A percentile compares a stretch with the other conserved stretches of the same genome.
Evolutionary conservation across 2,113 vertebrate genomes (phyloP).

Genomic region (Motacilla tschutschensis): DNA sequence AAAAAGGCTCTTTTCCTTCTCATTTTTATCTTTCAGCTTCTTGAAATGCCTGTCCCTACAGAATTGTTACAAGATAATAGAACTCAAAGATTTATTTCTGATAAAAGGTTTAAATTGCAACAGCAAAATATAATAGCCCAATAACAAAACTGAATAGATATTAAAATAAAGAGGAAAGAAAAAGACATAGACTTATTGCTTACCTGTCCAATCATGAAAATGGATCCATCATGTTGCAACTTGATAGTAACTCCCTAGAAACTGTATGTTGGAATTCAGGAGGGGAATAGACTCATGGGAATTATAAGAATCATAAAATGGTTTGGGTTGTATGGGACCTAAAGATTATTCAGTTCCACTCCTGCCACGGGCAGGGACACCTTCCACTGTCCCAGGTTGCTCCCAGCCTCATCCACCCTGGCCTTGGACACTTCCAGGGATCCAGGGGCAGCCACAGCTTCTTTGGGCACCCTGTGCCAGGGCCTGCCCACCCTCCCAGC

Average conservation of each 20-base stretch:
- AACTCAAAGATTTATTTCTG: slow-evolving; percentile 44
- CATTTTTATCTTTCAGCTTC: slow-evolving; percentile 23
- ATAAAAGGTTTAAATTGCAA: slow-evolving; percentile 46
- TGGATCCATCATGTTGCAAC: not conserved
- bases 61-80: slow-evolving; percentile 22
- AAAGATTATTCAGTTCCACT: not conserved
- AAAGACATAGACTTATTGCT: not conserved
- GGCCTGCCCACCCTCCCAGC: not conserved
- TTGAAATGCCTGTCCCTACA: slow-evolving; percentile 16
- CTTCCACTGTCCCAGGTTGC: accelerated
- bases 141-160: slow-evolving; percentile 1
- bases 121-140: slow-evolving; percentile 39
- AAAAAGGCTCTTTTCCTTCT: not conserved
- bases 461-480: not conserved
- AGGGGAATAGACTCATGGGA: not conserved
- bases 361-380: not conserved
- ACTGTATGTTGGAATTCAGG: not conserved
- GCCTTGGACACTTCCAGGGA: not conserved
- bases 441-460: not conserved
- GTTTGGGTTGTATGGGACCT: not conserved
- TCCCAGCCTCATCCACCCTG: accelerated
- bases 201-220: slow-evolving; percentile 6
- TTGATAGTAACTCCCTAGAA: not conserved
- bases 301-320: not conserved
- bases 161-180: slow-evolving; percentile 16